A percentile compares a stretch with the other conserved stretches of the same genome.
Conservation (phyloP, 2,113 vertebrate species). For the Porphyrio hochstetteri region DNA sequence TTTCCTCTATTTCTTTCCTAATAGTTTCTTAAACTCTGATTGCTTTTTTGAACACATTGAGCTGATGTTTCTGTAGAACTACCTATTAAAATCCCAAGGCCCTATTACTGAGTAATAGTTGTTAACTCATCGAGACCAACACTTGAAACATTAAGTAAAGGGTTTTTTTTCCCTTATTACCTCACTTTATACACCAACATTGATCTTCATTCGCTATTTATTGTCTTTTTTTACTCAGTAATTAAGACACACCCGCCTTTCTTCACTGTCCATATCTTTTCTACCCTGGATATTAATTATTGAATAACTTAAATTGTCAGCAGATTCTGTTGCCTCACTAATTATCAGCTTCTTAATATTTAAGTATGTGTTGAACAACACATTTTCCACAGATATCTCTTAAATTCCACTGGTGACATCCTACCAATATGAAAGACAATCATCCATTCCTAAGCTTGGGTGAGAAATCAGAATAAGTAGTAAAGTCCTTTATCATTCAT, state of each 20-base stretch:
- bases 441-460: background rate
- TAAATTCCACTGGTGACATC: background rate
- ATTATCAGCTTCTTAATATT: background rate
- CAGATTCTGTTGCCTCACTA: background rate
- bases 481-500: background rate
- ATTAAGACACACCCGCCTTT: background rate
- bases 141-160: background rate
- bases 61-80: background rate
- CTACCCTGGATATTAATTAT: background rate
- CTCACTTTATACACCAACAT: background rate
- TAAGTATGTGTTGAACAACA: background rate
- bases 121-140: background rate
- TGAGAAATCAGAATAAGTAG: background rate
- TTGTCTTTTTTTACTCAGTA: background rate
- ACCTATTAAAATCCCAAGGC: background rate
- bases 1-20: background rate
- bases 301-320: background rate
- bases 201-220: background rate
- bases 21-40: background rate
- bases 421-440: background rate
- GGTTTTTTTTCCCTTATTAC: background rate
- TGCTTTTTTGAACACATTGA: background rate
- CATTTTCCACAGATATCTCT: background rate
- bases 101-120: background rate
- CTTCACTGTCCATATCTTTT: background rate